Base-by-base conservation (phyloP, 2,888 invertebrate genomes). In the Yponomeuta cagnagella region DNA sequence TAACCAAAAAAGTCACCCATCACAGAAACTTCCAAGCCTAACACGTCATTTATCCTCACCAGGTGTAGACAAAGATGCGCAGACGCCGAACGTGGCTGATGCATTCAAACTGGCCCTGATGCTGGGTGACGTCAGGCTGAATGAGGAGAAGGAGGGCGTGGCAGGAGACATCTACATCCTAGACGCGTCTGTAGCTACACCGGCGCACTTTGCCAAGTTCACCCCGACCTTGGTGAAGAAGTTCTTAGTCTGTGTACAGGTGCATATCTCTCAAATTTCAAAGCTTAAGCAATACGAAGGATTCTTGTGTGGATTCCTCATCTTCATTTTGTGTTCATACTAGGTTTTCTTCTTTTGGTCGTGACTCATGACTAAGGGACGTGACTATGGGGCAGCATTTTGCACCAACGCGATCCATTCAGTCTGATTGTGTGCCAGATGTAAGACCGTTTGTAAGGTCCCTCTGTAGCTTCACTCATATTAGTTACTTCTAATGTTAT, bases 101-200 rank as follows among this genome's bases (percentile, higher is more conserved):
- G 95, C 95, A 63, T 96, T 96, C 95, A 97, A 97, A 85, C 90
- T 96, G 30, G 95, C 96, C 0, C 89, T 97, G 23, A 97, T 97
- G 97, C 94, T 97, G 77, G 97, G 97, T 15, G 97, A 97, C 80
- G 93, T 97, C 10, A 94, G 97, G 71, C 85, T 97, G 72, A 93
- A 93, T 43, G 97, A 96, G 76, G 96, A 96, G 84, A 93, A 93
- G 76, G 94, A 95, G 8, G 97, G 97, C 48, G 97, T 97, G 0
- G 96, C 96, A 1, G 97, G 97, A 0, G 97, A 97, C 79, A 94
- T 97, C 15, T 97, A 96, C 82, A 93, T 97, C 72, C 85, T 97
- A 69, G 97, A 97, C 78, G 97, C 97, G 0, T 93, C 94, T 43
- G 95, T 96, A 48, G 96, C 96, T 1, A 96, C 96, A 0, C 95